Evolutionary conservation across 2,113 vertebrate genomes (phyloP).

Genomic region (Calyptommatus sinebrachiatus): DNA sequence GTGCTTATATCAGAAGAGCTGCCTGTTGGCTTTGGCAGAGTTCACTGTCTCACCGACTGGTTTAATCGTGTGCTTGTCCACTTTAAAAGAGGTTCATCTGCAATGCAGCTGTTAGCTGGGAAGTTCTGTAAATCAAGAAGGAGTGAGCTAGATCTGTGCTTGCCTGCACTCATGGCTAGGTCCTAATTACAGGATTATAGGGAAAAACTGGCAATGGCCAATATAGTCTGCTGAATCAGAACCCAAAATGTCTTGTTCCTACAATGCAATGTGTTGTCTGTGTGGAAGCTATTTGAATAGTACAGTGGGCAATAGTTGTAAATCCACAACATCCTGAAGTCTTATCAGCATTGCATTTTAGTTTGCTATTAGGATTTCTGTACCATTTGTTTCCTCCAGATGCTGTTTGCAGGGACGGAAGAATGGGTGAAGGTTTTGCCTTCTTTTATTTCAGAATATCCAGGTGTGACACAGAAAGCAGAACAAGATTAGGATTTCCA

Average conservation of each 20-base stretch:
- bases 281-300: conserved; percentile 7
- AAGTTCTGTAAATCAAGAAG: conserved; percentile 66
- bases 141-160: conserved; percentile 28
- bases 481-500: no score
- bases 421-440: no score
- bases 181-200: neutral
- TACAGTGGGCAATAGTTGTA: neutral
- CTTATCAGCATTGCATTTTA: conserved; percentile 38
- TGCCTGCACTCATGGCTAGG: conserved; percentile 42
- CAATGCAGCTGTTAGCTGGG: conserved; percentile 71
- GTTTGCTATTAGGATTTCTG: conserved; percentile 4
- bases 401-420: no score
- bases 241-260: conserved; percentile 13
- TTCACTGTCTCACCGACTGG: conserved; percentile 10
- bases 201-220: conserved; percentile 14
- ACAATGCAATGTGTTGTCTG: conserved; percentile 16
- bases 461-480: no score
- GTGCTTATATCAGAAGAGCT: neutral
- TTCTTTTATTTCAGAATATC: no score
- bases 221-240: neutral
- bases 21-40: accelerated
- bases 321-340: conserved; percentile 46
- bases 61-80: conserved; percentile 52
- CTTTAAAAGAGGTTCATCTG: conserved; percentile 73
- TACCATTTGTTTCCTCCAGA: neutral